Base-by-base conservation (phyloP, 1,140 invertebrate species). In the Ganaspis sp. region DNA sequence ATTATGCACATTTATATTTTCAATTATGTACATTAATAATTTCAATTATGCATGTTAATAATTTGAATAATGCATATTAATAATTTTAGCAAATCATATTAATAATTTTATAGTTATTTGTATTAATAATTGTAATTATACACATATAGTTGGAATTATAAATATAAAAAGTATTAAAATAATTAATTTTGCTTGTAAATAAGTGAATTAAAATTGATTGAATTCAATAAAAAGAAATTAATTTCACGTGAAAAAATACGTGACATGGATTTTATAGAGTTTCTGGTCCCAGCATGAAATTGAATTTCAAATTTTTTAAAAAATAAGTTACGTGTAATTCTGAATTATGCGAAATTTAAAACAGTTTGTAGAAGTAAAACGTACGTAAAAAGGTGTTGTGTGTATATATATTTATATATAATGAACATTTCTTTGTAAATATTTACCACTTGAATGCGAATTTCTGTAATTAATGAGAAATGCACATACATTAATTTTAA, bases 401-500 rank as follows among this genome's bases (percentile, higher is more conserved):
- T 58, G 54, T 58, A 58, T 58, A 58, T 58, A 58, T 26, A n/a
- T n/a, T 3, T 34, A 6, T 34, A 34, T 34, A 34, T 34, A 34
- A 34, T 64, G 58, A 64, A 64, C 58, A 64, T 64, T 64, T 29
- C 15, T 64, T 34, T 64, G 58, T 64, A 64, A 64, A 64, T 64
- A 64, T 29, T 26, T 34, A 64, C 5, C 23, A 29, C 9, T n/a
- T 29, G 6, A 64, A 26, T 29, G 3, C 23, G 58, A 64, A 29
- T 29, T 64, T 6, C 15, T 64, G 21, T 15, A 49, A 49, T 49
- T 26, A 34, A 26, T n/a, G 58, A 64, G 11, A 12, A 64, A 26
- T 15, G 23, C 23, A 64, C 58, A n/a, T 64, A 29, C n/a, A 29
- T 64, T 29, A 26, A 64, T 64, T 64, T 64, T 64, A 34, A 9